Evolutionary conservation across 2,797 vertebrate species (phyloP), one percentile per base, ranked within the genome.

Genomic region (Myotis myotis): DNA sequence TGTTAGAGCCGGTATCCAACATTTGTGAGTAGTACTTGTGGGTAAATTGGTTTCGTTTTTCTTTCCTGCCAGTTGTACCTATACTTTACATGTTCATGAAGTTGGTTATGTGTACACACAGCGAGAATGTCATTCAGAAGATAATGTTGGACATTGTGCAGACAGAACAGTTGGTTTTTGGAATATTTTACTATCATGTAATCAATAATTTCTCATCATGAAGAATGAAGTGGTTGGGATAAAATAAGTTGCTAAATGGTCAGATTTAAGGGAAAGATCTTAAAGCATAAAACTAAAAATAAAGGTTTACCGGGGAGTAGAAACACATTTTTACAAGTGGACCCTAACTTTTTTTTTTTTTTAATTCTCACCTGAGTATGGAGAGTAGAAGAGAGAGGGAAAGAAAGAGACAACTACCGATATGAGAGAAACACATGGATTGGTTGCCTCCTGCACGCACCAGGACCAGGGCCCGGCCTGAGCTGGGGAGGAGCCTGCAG

Each of bases 221-320:
- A 93, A 72, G 47, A 23, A 51, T 94, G 64, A 81, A 17, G 95
- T 94, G 70, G 30, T 89, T 94, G 66, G 68, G 74, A 41, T 92
- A 86, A 55, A 55, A 55, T 55, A 55, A 55, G 8, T 55, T 55
- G 20, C 53, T 55, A 9, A 55, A 55, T 55, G 20, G 53, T 3
- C 53, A 55, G 53, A 55, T 55, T 55, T 55, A 55, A 92, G 82
- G 78, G 22, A 74, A 74, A 64, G 19, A 22, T 91, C 19, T 96
- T 89, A 92, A 85, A 66, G 62, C 30, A 74, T 62, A 47, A 89
- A 62, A 89, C 25, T 91, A n/a, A 84, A 93, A 87, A n/a, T 70
- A 38, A 87, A 79, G 64, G 20, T 36, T 68, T 66, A 47, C 20
- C 22, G 53, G 51, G 30, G 6, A 82, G 33, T 91, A 89, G 89